phyloP scores from a whole-genome alignment of 2,888 invertebrate species.

The Hydropsyche betteni region DNA sequence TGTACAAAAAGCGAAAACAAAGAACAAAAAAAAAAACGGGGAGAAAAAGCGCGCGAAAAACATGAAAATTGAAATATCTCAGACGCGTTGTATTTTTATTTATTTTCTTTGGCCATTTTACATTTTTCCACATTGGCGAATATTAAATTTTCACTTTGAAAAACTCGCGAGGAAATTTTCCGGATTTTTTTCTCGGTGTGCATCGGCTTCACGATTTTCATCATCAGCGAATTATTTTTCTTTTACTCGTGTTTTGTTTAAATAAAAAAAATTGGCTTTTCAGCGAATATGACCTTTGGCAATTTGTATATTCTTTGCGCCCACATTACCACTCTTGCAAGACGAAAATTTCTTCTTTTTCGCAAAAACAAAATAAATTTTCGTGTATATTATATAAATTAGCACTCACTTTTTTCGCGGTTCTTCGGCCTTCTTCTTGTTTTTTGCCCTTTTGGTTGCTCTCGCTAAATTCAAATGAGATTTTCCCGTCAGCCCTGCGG shows the following conservation, averaged over 20 bases:
- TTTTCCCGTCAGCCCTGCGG: slow-evolving; percentile 22
- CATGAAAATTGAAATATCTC: no score
- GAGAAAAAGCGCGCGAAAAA: no score
- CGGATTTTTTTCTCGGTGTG: not conserved
- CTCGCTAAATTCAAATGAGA: slow-evolving; percentile 9
- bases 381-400: not conserved
- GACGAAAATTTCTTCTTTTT: not conserved
- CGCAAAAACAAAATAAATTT: not conserved
- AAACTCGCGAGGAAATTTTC: not conserved
- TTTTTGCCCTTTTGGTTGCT: slow-evolving; percentile 1
- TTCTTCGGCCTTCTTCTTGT: no score
- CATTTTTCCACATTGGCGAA: no score
- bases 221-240: slow-evolving; percentile 9
- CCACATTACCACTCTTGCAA: not conserved
- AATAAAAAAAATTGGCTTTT: not conserved
- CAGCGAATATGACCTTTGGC: slow-evolving; percentile 12
- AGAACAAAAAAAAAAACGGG: no score
- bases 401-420: no score
- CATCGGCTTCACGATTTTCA: slow-evolving; percentile 16
- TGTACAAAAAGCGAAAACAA: no score
- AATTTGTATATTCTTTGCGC: not conserved
- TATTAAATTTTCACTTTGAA: slow-evolving; percentile 11
- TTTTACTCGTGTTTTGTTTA: slow-evolving; percentile 5
- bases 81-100: no score
- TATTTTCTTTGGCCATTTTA: no score